Evolutionary conservation across 2,888 invertebrate genomes (phyloP).

Genomic region (Bombylius major): DNA sequence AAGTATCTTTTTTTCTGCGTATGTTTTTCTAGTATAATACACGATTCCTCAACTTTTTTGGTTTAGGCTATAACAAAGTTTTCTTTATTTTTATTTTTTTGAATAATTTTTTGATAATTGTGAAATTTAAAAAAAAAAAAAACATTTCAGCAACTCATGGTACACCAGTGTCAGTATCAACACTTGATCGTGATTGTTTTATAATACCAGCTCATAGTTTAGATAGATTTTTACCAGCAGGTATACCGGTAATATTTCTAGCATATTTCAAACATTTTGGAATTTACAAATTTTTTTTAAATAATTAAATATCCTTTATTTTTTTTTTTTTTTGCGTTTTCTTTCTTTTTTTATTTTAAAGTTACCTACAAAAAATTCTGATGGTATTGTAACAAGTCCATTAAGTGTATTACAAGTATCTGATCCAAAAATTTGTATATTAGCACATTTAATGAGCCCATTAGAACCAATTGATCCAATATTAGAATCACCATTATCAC

Average conservation of each 20-base stretch:
- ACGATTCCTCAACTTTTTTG: too few relatives aligned
- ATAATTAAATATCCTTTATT: not conserved
- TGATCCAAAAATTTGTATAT: slow-evolving; percentile 76
- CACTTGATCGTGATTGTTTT: slow-evolving; percentile 80
- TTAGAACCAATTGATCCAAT: slow-evolving; percentile 75
- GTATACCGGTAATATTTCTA: slow-evolving; percentile 56
- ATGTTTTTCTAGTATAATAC: too few relatives aligned
- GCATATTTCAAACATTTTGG: not conserved
- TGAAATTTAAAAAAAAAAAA: too few relatives aligned
- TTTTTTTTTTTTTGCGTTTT: not conserved
- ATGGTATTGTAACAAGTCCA: slow-evolving; percentile 39
- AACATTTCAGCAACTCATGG: too few relatives aligned
- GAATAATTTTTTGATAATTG: too few relatives aligned
- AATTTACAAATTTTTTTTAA: not conserved
- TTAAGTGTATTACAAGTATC: slow-evolving; percentile 71
- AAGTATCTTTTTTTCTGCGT: too few relatives aligned
- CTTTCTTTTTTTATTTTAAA: slow-evolving; percentile 24
- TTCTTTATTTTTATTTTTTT: too few relatives aligned
- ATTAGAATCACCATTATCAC: slow-evolving; percentile 69
- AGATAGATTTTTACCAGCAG: slow-evolving; percentile 78
- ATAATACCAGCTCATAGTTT: slow-evolving; percentile 84
- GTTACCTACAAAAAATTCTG: slow-evolving; percentile 53
- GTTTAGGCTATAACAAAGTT: too few relatives aligned
- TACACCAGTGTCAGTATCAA: slow-evolving; percentile 66
- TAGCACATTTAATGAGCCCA: slow-evolving; percentile 82